Conservation (phyloP, 1,140 invertebrate genomes). For the Hyles vespertilio region DNA sequence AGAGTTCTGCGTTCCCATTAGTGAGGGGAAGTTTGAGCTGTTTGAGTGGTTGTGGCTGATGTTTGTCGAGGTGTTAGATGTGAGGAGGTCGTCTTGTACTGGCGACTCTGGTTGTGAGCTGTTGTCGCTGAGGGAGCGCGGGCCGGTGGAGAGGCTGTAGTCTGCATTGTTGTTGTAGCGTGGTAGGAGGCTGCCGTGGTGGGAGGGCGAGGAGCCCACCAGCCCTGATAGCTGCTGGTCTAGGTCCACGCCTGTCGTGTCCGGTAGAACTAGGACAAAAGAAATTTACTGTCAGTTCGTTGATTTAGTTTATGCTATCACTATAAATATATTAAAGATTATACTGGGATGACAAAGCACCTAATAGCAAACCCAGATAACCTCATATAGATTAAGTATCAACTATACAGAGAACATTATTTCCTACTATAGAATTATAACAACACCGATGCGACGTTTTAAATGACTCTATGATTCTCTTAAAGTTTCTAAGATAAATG, state of each 20-base stretch:
- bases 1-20: constrained; percentile 72
- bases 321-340: too few relatives aligned
- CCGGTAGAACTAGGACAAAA: constrained; percentile 80
- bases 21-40: constrained; percentile 79
- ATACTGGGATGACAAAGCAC: too few relatives aligned
- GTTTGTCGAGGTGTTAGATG: constrained; percentile 75
- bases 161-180: constrained; percentile 77
- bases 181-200: constrained; percentile 74
- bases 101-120: constrained; percentile 89
- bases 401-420: too few relatives aligned
- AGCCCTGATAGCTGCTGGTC: constrained; percentile 86
- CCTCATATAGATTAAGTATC: too few relatives aligned
- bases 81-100: constrained; percentile 84
- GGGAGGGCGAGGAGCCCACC: constrained; percentile 78
- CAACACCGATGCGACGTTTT: too few relatives aligned
- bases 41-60: constrained; percentile 81
- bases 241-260: constrained; percentile 83
- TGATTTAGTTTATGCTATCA: too few relatives aligned
- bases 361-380: too few relatives aligned
- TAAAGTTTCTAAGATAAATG: too few relatives aligned
- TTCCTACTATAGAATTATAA: too few relatives aligned
- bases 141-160: constrained; percentile 74
- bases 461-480: too few relatives aligned
- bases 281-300: constrained; percentile 17
- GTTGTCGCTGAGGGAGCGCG: constrained; percentile 85